phyloP scores from a whole-genome alignment of 1,140 invertebrate species.

The Lordiphosa mommai region DNA sequence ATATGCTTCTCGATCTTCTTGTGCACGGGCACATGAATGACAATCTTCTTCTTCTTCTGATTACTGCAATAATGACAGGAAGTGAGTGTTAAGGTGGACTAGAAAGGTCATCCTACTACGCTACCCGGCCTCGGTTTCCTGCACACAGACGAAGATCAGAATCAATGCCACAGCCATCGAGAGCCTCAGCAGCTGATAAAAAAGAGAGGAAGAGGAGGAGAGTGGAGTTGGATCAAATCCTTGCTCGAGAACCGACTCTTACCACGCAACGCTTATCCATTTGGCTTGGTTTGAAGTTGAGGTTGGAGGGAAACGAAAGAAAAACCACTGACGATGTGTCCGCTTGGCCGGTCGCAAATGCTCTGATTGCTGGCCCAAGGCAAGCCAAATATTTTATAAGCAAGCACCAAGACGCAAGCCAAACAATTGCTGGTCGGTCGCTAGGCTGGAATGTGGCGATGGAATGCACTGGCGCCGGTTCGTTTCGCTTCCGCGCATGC shows the following conservation, averaged over 20 bases:
- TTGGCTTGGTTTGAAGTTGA: constrained; percentile 21
- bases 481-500: constrained; percentile 57
- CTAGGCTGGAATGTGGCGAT: constrained; percentile 37
- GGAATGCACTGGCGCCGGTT: constrained; percentile 19
- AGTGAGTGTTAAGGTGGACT: background rate
- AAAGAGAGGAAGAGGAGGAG: background rate
- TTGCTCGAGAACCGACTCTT: constrained; percentile 8
- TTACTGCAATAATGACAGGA: constrained; percentile 20
- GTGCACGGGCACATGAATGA: constrained; percentile 76
- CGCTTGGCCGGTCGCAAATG: constrained; percentile 32
- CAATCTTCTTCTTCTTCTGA: constrained; percentile 77
- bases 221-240: background rate
- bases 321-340: constrained; percentile 39
- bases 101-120: background rate
- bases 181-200: constrained; percentile 46
- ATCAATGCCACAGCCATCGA: constrained; percentile 51
- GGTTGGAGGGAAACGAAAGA: background rate
- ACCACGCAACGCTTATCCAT: constrained; percentile 67
- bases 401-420: constrained; percentile 18
- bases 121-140: constrained; percentile 61
- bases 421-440: background rate
- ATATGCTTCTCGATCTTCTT: constrained; percentile 78
- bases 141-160: constrained; percentile 44
- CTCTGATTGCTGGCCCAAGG: constrained; percentile 59
- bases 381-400: constrained; percentile 60